Base-by-base conservation (phyloP, 2,797 vertebrate species). In the Dendrocincla fuliginosa region DNA sequence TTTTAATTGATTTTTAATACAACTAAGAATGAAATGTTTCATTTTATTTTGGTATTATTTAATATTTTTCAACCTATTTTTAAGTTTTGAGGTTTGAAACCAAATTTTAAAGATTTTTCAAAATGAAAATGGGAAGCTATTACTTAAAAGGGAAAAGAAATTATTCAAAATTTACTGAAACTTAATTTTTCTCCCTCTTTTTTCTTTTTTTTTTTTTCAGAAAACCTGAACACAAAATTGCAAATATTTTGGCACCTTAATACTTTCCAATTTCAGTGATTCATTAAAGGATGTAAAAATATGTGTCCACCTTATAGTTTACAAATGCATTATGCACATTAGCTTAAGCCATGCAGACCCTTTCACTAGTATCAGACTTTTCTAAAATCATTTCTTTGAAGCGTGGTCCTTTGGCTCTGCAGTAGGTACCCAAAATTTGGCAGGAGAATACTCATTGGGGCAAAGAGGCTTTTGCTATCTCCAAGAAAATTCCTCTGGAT, bases 151-250 rank as follows among this genome's bases (percentile, higher is more conserved):
- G 2, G 6, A 47, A 81, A 44, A 61, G 1, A 2, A 42, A 75
- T 68, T 33, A 53, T 11, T 35, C 5, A 9, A n/a, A 24, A 73
- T 53, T 37, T 30, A 30, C 28, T 17, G 8, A 53, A n/a, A 9
- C 27, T 68, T 41, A 24, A 22, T 57, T 47, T 67, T 27, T 4
- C 3, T 0, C 2, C 11, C 2, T 1, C 2, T 1, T 2, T 25
- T 35, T 63, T 68, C 4, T 44, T 46, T 71, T 67, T 24, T 44
- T 46, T 71, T 67, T 24, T 60, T n/a, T 86, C 50, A 1, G 11
- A n/a, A 77, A 25, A 27, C 2, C 2, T 41, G 18, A 76, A 49
- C 6, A 49, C 9, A 61, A 41, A 89, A 69, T 50, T 82, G 13
- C 7, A 65, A 33, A 16, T 5, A 8, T 3, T 53, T 65, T 57